Conservation (phyloP, 2,113 vertebrate species). For the Pedetes capensis region DNA sequence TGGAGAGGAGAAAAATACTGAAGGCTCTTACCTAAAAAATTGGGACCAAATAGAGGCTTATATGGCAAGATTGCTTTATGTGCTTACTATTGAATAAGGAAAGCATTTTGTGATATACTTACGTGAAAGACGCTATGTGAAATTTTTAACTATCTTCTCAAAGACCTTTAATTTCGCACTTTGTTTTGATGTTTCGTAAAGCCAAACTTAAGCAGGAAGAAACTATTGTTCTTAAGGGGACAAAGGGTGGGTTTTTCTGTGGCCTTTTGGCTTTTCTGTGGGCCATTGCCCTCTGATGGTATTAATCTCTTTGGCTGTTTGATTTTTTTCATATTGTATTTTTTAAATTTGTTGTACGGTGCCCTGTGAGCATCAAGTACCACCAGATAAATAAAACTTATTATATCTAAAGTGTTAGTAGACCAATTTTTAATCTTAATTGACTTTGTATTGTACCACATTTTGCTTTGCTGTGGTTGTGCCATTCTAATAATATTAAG, state of each 20-base stretch:
- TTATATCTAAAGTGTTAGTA: slow-evolving; percentile 66
- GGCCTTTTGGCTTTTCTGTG: slow-evolving; percentile 59
- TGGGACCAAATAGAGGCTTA: slow-evolving; percentile 58
- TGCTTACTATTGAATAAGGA: not conserved
- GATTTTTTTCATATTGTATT: slow-evolving; percentile 78
- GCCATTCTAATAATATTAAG: not conserved
- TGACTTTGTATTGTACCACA: not conserved
- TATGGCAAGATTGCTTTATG: not conserved
- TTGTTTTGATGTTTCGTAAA: slow-evolving; percentile 68
- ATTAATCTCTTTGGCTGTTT: slow-evolving; percentile 75
- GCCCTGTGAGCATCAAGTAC: slow-evolving; percentile 76
- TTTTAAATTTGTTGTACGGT: slow-evolving; percentile 77
- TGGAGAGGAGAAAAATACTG: not conserved
- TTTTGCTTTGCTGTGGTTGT: slow-evolving; percentile 23
- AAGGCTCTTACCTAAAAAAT: not conserved
- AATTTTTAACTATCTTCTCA: slow-evolving; percentile 56
- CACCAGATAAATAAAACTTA: slow-evolving; percentile 75
- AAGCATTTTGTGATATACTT: slow-evolving; percentile 72
- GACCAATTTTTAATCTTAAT: slow-evolving; percentile 64
- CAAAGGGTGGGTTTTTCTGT: slow-evolving; percentile 61
- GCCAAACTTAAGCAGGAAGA: slow-evolving; percentile 64
- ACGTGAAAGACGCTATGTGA: slow-evolving; percentile 72
- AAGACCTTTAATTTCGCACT: slow-evolving; percentile 59
- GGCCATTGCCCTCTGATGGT: slow-evolving; percentile 68
- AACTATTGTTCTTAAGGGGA: slow-evolving; percentile 64